Base-by-base conservation (phyloP, 2,113 vertebrate species). In the Platysteira castanea region DNA sequence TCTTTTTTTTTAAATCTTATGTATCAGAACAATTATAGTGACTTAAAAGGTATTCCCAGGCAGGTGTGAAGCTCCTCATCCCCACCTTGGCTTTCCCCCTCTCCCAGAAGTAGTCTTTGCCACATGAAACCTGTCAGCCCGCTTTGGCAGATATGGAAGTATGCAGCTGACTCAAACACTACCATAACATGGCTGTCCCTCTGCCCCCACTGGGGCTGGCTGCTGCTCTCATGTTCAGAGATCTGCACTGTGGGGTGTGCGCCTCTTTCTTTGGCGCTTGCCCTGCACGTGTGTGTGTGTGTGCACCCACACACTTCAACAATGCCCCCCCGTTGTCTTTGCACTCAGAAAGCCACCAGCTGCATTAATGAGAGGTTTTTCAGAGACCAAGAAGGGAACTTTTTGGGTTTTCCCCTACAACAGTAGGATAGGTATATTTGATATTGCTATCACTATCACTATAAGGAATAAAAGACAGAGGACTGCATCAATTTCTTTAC, bases 161-260 rank as follows among this genome's bases (percentile, higher is more conserved):
- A 27, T 2, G 6, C 21, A 68, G 1, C 37, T 82, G 70, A 73
- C 49, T 75, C 60, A 47, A 4, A 4, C 61, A 15, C 16, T n/a
- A 14, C 82, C 17, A 1, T 44, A 28, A 21, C 4, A 0, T 9
- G 68, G 50, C 50, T 84, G 79, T 44, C 69, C 39, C 6, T 44
- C 19, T 60, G 44, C 15, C 6, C 54, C 17, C n/a, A 31, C 21
- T 17, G 30, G 31, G 30, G 11, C 53, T n/a, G 13, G 3, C 20
- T 74, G 35, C 21, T 41, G 5, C 50, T 8, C 53, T n/a, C 30
- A 10, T 7, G 24, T 63, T 13, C 0, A 9, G 65, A 87, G 87
- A 70, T 61, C 20, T 56, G 19, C 10, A 2, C 2, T 31, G 2
- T 5, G 1, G 7, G 31, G 11, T 4, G 39, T 1, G 4, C 4